Evolutionary conservation across 2,113 vertebrate species (phyloP).

Genomic region (Suricata suricatta): DNA sequence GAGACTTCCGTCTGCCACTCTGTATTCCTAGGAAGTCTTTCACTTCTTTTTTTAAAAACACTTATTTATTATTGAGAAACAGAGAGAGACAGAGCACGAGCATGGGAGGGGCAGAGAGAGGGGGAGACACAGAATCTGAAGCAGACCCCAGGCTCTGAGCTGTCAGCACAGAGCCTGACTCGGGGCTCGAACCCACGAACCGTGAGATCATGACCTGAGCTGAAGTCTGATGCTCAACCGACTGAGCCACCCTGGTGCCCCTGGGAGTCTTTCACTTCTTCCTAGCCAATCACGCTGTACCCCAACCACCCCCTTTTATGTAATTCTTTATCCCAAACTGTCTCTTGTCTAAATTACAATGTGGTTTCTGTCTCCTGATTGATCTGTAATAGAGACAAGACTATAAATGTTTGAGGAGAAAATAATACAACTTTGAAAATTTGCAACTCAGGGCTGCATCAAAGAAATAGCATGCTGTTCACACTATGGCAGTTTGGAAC

Average conservation of each 20-base stretch:
- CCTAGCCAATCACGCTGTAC: accelerated
- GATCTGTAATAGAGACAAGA: neutral
- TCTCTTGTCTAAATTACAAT: neutral
- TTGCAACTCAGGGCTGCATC: neutral
- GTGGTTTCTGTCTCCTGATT: neutral
- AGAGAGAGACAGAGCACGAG: no score
- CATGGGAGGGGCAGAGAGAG: no score
- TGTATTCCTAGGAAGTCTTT: neutral
- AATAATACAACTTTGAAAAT: neutral
- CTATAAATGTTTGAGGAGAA: neutral
- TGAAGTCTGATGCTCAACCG: no score
- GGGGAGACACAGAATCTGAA: no score
- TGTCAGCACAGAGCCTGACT: no score
- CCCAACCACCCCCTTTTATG: neutral
- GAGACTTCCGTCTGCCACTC: accelerated
- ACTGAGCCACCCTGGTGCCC: no score
- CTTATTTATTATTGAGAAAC: no score
- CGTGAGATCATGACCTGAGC: no score
- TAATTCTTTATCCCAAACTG: neutral
- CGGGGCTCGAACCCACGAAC: no score
- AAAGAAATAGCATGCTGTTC: no score
- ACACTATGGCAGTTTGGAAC: neutral
- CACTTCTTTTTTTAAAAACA: neutral
- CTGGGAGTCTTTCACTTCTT: neutral
- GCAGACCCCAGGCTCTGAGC: no score